A percentile compares a stretch with the other conserved stretches of the same genome.
Evolutionary conservation across 2,888 invertebrate species (phyloP).

Genomic region (Apamea crenata): DNA sequence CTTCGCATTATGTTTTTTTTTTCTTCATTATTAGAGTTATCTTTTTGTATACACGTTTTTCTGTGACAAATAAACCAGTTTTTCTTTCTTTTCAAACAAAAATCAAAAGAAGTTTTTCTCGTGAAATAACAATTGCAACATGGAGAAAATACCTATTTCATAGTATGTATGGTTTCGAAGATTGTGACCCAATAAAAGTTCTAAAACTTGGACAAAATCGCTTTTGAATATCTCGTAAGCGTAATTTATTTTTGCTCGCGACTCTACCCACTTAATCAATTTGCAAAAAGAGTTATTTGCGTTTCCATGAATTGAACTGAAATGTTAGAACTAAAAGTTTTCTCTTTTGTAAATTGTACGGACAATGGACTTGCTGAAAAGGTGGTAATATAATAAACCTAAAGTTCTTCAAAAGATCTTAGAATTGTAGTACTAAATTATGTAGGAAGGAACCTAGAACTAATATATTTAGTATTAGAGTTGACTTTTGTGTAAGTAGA

Average conservation of each 20-base stretch:
- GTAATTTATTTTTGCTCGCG: background rate
- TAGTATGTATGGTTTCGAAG: background rate
- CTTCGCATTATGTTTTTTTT: background rate
- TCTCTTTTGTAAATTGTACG: constrained; percentile 10
- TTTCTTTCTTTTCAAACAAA: background rate
- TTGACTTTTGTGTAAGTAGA: background rate
- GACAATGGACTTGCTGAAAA: constrained; percentile 25
- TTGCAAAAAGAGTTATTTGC: background rate
- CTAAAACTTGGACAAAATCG: background rate
- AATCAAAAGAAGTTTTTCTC: background rate
- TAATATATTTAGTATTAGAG: background rate
- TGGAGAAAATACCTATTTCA: background rate
- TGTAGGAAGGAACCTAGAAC: background rate
- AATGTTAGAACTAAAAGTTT: constrained; percentile 28
- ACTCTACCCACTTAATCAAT: background rate
- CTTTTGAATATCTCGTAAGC: background rate
- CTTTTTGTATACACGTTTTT: background rate
- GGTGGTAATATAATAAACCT: background rate
- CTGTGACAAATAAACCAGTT: background rate
- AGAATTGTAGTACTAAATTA: constrained; percentile 14
- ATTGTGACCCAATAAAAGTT: background rate
- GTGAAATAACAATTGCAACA: background rate
- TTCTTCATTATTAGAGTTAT: background rate
- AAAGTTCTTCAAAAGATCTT: background rate
- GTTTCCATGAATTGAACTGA: constrained; percentile 12